A percentile compares a stretch with the other conserved stretches of the same genome.
phyloP scores from a whole-genome alignment of 2,113 vertebrate genomes.

The Dolichotis patagonum region DNA sequence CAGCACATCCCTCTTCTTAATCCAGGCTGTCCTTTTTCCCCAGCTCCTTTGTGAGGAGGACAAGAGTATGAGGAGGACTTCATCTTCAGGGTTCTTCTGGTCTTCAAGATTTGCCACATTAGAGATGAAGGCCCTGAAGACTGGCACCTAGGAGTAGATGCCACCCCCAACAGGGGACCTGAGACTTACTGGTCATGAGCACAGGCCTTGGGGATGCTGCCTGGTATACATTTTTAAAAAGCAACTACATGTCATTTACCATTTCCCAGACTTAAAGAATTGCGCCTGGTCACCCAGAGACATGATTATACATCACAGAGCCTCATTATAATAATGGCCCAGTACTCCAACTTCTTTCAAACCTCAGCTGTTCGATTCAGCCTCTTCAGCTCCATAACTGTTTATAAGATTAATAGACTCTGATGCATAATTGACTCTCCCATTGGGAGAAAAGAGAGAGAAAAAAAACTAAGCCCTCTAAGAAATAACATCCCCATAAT shows the following conservation, averaged over 20 bases:
- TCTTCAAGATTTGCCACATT: fast-evolving
- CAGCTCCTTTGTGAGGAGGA: background rate
- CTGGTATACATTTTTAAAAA: background rate
- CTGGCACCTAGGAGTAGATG: background rate
- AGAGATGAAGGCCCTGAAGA: background rate
- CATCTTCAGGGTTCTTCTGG: background rate
- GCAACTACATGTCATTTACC: conserved; percentile 38
- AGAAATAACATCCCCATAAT: conserved; percentile 59
- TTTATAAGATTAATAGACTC: conserved; percentile 79
- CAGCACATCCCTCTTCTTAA: background rate
- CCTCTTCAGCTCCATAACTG: conserved; percentile 71
- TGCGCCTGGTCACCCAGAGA: conserved; percentile 74
- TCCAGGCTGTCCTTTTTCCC: background rate
- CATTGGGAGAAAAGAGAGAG: conserved; percentile 54
- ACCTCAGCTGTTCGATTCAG: conserved; percentile 76
- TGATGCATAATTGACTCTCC: conserved; percentile 59
- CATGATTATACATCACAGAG: conserved; percentile 70
- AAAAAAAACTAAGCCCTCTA: conserved; percentile 43
- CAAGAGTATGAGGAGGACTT: background rate
- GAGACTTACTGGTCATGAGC: background rate
- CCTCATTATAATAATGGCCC: conserved; percentile 78
- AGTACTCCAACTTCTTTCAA: conserved; percentile 66
- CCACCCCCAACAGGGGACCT: conserved; percentile 20
- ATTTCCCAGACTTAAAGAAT: conserved; percentile 68
- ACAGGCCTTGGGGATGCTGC: background rate